Conservation (phyloP, 2,113 vertebrate genomes). For the Kryptolebias marmoratus region DNA sequence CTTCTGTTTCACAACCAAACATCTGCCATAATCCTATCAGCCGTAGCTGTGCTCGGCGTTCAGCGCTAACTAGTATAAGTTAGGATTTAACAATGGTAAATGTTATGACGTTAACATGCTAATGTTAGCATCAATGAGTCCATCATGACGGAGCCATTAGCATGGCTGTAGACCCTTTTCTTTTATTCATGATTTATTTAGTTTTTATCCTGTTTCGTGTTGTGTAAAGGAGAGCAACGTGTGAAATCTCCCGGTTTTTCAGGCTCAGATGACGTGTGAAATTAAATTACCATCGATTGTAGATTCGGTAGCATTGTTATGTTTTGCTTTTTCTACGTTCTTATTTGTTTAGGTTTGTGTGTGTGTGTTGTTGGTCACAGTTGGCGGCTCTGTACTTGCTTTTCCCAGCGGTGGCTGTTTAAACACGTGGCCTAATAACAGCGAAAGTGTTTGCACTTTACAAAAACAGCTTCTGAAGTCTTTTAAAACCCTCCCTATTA, state of each 20-base stretch:
- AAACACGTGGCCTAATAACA: constrained; percentile 41
- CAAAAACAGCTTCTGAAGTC: constrained; percentile 44
- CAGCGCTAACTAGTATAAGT: neutral
- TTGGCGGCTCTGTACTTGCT: constrained; percentile 20
- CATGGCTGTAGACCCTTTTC: too few species aligned
- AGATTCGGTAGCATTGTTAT: neutral
- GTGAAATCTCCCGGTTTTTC: too few species aligned
- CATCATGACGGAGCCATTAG: too few species aligned
- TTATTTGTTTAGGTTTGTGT: neutral
- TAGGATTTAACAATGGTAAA: neutral
- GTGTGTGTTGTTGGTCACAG: constrained; percentile 14
- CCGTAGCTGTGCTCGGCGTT: neutral
- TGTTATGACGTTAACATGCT: neutral
- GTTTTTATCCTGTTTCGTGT: neutral
- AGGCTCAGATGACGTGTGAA: too few species aligned
- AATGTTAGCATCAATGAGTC: neutral
- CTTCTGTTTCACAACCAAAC: neutral
- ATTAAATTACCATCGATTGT: too few species aligned
- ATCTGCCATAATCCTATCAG: neutral
- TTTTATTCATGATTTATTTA: constrained; percentile 14
- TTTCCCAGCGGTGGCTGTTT: constrained; percentile 36
- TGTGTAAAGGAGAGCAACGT: constrained; percentile 24
- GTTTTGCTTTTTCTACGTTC: neutral
- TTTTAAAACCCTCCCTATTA: constrained; percentile 52
- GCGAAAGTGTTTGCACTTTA: constrained; percentile 62